phyloP scores from a whole-genome alignment of 2,797 vertebrate species.

The Chaetodon trifasciatus region DNA sequence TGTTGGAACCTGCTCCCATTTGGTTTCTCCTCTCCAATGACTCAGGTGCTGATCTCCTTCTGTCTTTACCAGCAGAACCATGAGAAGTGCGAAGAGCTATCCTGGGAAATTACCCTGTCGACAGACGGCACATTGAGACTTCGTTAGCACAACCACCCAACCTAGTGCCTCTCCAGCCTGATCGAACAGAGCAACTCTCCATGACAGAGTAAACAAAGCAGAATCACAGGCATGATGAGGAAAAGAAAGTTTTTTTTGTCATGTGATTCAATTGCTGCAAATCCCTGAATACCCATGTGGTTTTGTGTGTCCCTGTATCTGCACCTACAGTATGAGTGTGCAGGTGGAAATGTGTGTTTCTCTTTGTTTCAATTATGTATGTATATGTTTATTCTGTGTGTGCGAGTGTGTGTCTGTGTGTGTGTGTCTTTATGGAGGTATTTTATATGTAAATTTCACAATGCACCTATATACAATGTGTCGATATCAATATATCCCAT shows the following conservation, averaged over 20 bases:
- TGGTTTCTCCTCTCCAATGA: slow-evolving; percentile 54
- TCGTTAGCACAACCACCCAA: slow-evolving; percentile 76
- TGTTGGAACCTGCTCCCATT: slow-evolving; percentile 37
- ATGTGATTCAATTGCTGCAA: slow-evolving; percentile 43
- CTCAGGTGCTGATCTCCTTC: slow-evolving; percentile 71
- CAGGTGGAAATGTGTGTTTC: slow-evolving; percentile 17
- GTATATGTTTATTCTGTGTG: slow-evolving; percentile 1
- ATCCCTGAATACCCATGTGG: slow-evolving; percentile 30
- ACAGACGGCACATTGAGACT: slow-evolving; percentile 79
- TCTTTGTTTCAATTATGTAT: slow-evolving; percentile 45
- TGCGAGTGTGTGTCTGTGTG: not conserved
- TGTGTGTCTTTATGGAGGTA: slow-evolving; percentile 3
- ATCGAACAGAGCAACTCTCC: slow-evolving; percentile 69
- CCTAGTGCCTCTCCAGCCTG: slow-evolving; percentile 69
- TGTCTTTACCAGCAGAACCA: slow-evolving; percentile 61
- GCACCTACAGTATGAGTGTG: slow-evolving; percentile 21
- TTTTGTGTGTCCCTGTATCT: slow-evolving; percentile 32
- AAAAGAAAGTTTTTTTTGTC: slow-evolving; percentile 35
- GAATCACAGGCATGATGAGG: slow-evolving; percentile 63
- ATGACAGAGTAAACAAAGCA: slow-evolving; percentile 75
- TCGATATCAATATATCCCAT: slow-evolving; percentile 27
- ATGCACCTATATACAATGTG: slow-evolving; percentile 23
- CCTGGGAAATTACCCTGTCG: slow-evolving; percentile 82
- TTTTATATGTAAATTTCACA: slow-evolving; percentile 17
- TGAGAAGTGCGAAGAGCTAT: slow-evolving; percentile 63